Base-by-base conservation (phyloP, 2,888 invertebrate genomes). In the Polydrusus tereticollis region DNA sequence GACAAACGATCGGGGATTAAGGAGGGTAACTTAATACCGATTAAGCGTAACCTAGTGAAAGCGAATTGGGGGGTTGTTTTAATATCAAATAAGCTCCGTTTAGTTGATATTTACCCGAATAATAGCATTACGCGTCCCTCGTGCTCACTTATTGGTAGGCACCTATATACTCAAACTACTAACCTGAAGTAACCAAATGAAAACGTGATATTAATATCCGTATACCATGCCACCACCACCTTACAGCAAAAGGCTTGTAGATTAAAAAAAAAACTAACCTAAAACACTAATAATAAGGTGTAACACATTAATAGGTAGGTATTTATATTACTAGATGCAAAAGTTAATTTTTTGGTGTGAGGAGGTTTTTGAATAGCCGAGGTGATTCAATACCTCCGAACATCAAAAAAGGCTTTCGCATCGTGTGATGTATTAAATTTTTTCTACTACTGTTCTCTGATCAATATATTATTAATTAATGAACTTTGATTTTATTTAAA, bases 71-170 rank as follows among this genome's bases (percentile, higher is more conserved):
- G 77, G 76, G 76, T 77, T 77, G 76, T 77, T 78, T 78, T 76
- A 77, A 77, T 77, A 78, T 76, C 67, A 75, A 76, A 77, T 78
- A 73, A 77, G 73, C 74, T 66, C 75, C 68, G 75, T 78, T 78
- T 78, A 73, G 75, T 76, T 77, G 76, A 79, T 78, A 79, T 80
- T 80, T 80, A 77, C 80, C 69, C 78, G 77, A 79, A 79, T 80
- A 80, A 80, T 80, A 75, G 79, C 62, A 79, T 80, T 80, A 74
- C 26, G 20, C 23, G 36, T 60, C 36, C 66, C 57, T 47, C 33
- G 23, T 45, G 55, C 33, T 63, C 69, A 64, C 55, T 60, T 23
- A n/a, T n/a, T n/a, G n/a, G n/a, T n/a, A n/a, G n/a, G n/a, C n/a
- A n/a, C 47, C 23, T 26, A 58, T 59, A 47, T 68, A 5, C n/a